Evolutionary conservation across 1,140 invertebrate genomes (phyloP).

Genomic region (Helicoverpa armigera): DNA sequence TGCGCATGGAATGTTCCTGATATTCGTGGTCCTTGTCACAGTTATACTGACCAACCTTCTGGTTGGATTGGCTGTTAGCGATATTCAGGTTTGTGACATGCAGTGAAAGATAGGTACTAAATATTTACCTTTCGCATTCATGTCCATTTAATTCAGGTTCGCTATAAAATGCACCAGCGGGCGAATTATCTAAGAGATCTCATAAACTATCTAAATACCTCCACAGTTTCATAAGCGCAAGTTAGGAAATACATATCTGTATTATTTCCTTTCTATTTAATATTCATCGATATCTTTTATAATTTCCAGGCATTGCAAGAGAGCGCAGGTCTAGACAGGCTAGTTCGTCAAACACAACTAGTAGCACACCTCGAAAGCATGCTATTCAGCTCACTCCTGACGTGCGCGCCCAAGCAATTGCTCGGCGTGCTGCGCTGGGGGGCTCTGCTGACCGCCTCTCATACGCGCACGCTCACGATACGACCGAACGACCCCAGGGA

Average conservation of each 20-base stretch:
- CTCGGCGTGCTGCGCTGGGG: constrained; percentile 89
- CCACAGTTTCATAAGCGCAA: too few relatives aligned
- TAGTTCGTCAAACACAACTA: constrained; percentile 93
- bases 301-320: constrained; percentile 90
- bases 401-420: constrained; percentile 89
- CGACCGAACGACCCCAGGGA: constrained; percentile 93
- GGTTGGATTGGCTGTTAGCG: constrained; percentile 94
- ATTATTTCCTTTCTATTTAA: neutral
- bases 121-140: too few relatives aligned
- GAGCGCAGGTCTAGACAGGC: constrained; percentile 92
- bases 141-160: too few relatives aligned
- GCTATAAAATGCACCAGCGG: too few relatives aligned
- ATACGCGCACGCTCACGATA: constrained; percentile 91
- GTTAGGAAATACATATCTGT: too few relatives aligned
- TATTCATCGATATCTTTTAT: neutral
- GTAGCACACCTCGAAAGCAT: constrained; percentile 93
- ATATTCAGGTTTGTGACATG: constrained; percentile 88
- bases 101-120: neutral
- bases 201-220: too few relatives aligned
- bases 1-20: constrained; percentile 91
- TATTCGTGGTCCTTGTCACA: constrained; percentile 93
- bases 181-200: too few relatives aligned
- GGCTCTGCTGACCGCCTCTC: constrained; percentile 90
- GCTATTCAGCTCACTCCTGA: constrained; percentile 91
- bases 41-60: constrained; percentile 95